Base-by-base conservation (phyloP, 1,140 invertebrate species). In the Episyrphus balteatus region DNA sequence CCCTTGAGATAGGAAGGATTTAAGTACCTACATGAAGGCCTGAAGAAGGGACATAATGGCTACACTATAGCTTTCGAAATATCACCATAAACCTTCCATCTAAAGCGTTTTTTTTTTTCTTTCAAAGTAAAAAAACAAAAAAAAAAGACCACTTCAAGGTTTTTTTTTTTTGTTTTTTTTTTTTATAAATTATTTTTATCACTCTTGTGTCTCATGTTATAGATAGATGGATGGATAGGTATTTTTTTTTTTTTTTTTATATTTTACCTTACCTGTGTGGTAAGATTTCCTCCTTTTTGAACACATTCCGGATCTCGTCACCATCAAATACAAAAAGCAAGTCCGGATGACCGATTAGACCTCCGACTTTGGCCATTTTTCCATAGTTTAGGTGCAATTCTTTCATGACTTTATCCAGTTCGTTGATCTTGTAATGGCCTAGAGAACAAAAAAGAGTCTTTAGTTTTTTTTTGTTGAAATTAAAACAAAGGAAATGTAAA, bases 311-410 rank as follows among this genome's bases (percentile, higher is more conserved):
- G 11, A 86, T 85, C 55, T 85, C 83, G 47, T 85, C 77, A 0
- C 83, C 82, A 58, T 83, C 78, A 66, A 84, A 86, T 10, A 88
- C 73, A 56, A 88, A 88, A 18, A 88, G 74, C 58, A 88, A 73
- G 68, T 88, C 84, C 2, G 84, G 84, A 61, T 85, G 79, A 3
- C 84, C 84, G 42, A 87, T 75, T 2, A 88, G 63, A 15, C 81
- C 82, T 6, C 78, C 77, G 39, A 88, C 77, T 68, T 82, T 84
- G 6, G 83, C 85, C 14, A 85, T 80, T 46, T 79, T 76, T 2
- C 83, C 82, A 45, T 82, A 87, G 51, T 81, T 67, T 41, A 74
- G 61, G 37, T 79, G 74, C 11, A 87, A 60, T 7, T 76, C 74
- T 50, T 77, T 68, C 57, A 83, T 85, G 0, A 86, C 76, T 65